Conservation (phyloP, 2,113 vertebrate species). For the Telmatochromis sp. region DNA sequence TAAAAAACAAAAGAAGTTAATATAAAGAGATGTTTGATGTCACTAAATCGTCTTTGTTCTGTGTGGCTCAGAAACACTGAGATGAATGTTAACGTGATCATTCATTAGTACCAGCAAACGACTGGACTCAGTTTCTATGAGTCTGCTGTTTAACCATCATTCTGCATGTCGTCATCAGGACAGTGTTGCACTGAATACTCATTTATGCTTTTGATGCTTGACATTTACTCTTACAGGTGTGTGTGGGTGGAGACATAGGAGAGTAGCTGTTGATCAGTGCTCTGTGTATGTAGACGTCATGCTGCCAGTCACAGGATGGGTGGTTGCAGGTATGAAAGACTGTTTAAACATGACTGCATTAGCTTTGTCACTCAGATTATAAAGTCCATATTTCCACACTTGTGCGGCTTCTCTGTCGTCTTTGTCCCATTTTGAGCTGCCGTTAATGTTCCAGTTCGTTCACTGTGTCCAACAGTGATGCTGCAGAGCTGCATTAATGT, state of each 20-base stretch:
- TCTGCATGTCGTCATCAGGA: conserved; percentile 78
- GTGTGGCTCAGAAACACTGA: conserved; percentile 63
- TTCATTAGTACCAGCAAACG: conserved; percentile 64
- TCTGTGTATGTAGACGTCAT: background rate
- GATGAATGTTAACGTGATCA: background rate
- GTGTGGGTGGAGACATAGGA: background rate
- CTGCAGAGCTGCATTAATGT: background rate
- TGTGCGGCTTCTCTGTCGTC: background rate
- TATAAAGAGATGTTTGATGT: conserved; percentile 69
- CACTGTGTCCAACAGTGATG: background rate
- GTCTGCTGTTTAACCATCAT: conserved; percentile 75
- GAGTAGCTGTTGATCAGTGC: background rate
- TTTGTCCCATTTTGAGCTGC: background rate
- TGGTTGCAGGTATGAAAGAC: background rate
- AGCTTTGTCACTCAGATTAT: background rate
- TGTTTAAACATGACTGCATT: background rate
- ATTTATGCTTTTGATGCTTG: conserved; percentile 82
- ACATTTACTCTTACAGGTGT: conserved; percentile 80
- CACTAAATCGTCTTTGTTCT: conserved; percentile 77
- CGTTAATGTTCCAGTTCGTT: fast-evolving
- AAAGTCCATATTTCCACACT: background rate
- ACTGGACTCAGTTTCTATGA: conserved; percentile 63
- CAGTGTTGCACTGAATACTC: conserved; percentile 76
- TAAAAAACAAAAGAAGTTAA: conserved; percentile 56
- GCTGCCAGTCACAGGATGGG: background rate